Evolutionary conservation across 2,888 invertebrate genomes (phyloP), one percentile per base, ranked within the genome.

Genomic region (Eupeodes luniger): DNA sequence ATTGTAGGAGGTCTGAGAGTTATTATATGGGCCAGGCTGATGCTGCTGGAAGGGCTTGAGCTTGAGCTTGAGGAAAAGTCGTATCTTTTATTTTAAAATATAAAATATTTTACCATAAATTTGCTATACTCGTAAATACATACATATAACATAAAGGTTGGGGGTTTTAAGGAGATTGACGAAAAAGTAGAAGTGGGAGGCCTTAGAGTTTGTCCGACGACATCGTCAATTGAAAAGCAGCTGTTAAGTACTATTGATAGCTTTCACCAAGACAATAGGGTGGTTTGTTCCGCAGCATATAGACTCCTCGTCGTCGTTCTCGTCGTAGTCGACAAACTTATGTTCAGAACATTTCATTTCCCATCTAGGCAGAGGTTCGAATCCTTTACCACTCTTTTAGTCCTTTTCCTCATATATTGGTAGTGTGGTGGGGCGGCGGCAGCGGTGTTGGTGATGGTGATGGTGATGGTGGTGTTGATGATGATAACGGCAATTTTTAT

Each of bases 181-280:
- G 19, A 66, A 12, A 5, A 12, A 59, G 47, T 16, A 6, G 36
- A 59, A 49, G 27, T 27, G 11, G 59, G 59, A 47, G 57, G n/a
- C 59, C 44, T 66, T 34, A 77, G 40, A 75, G 69, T 64, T 75
- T 47, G 88, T 81, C 85, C 81, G 81, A 81, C 57, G 81, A 85
- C 85, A 85, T 85, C 57, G 81, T 88, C 85, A 88, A 88, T 88
- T 88, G 88, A 85, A 85, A 83, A 88, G 88, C 88, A 88, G 78
- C 78, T 88, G 88, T 85, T 88, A 88, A 88, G 88, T 88, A 85
- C 88, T 85, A 88, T 88, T 85, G 88, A 88, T 88, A 88, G 81
- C 85, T 81, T 85, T 88, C 85, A 88, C 62, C 70, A 70, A 85
- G 88, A 81, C 88, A 88, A 88, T 88, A 75, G 78, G 81, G 70